phyloP scores from a whole-genome alignment of 2,113 vertebrate genomes.

The Regulus satrapa region DNA sequence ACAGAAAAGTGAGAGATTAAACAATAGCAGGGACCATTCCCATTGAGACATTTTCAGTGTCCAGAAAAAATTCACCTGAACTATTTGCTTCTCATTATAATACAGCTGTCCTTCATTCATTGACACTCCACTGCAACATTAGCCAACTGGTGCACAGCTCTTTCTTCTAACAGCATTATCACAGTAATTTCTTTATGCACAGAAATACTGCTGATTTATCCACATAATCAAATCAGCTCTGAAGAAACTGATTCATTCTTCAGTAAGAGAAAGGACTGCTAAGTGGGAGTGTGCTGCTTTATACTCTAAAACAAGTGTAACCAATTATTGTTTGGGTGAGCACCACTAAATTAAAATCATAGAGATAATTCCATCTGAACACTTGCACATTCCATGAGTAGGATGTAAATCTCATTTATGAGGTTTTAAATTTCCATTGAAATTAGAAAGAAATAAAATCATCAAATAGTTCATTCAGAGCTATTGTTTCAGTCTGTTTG shows the following conservation, averaged over 20 bases:
- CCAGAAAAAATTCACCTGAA: neutral
- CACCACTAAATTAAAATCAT: neutral
- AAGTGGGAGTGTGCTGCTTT: neutral
- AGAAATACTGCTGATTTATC: neutral
- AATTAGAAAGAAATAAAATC: neutral
- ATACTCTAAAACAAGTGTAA: neutral
- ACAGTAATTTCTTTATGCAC: neutral
- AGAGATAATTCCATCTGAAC: neutral
- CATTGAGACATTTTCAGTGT: neutral
- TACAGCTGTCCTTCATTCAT: neutral
- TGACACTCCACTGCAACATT: neutral
- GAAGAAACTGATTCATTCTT: neutral
- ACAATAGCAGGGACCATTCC: neutral
- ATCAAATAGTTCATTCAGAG: neutral
- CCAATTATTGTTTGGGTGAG: neutral
- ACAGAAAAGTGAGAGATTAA: neutral
- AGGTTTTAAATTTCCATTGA: neutral
- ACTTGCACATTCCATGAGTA: neutral
- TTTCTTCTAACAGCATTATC: neutral
- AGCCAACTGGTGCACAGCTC: neutral
- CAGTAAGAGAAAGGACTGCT: neutral
- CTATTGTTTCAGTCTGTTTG: neutral
- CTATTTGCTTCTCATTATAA: neutral
- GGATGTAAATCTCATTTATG: neutral
- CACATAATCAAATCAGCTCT: neutral